Base-by-base conservation (phyloP, 2,113 vertebrate species). In the Marmota flaviventris region DNA sequence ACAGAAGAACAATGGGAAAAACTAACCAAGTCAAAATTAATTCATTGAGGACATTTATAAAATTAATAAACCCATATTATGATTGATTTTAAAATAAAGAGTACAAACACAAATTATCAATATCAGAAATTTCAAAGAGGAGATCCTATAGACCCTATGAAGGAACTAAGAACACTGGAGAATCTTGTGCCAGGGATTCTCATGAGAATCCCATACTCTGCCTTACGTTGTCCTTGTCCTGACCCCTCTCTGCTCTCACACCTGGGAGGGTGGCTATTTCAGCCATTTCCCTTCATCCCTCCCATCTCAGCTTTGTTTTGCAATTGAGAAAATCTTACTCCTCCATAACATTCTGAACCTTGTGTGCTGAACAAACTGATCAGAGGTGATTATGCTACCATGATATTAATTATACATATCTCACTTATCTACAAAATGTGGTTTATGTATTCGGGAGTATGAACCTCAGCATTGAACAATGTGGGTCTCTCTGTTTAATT, bases 401-500 rank as follows among this genome's bases (percentile, higher is more conserved):
- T 29, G 39, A 51, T 70, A 79, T 89, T 75, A 91, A 77, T 7
- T 81, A 78, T 58, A 42, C n/a, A 73, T 69, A 91, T 58, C 11
- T 95, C 34, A 42, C 34, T 91, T 48, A 70, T 85, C 75, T 93
- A 69, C 5, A 45, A 58, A 63, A 79, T 4, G 12, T 86, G 56
- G 72, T 79, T 81, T 79, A 45, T 79, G 53, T 4, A 8, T 32
- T 63, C 53, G 56, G 11, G 20, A 93, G 34, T 70, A 75, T 83
- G 63, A 34, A 7, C 34, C 65, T 83, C 25, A 75, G 37, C 34
- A 16, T 1, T 84, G 63, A 92, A 88, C 32, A 94, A 95, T 83
- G 58, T 56, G 85, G 8, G 72, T 85, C 34, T 85, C 34, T 95
- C 17, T 92, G 48, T 89, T 76, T 96, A 97, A 95, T 97, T 94